Conservation (phyloP, 2,797 vertebrate species). For the Eupleurogrammus muticus region DNA sequence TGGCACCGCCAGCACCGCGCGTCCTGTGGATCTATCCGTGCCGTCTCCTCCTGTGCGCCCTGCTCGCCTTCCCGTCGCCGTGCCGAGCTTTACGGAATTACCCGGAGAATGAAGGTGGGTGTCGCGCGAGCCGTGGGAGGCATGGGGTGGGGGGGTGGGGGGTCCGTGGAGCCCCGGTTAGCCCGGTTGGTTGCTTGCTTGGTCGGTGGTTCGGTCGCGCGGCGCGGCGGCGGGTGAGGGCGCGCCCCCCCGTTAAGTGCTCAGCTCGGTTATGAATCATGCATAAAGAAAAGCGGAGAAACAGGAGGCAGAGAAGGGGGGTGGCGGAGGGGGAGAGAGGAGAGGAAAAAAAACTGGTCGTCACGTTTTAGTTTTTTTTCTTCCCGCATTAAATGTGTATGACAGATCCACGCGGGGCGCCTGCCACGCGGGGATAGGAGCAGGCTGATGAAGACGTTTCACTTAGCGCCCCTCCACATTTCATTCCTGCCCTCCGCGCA, state of each 20-base stretch:
- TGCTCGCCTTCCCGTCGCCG: constrained; percentile 74
- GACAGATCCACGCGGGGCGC: constrained; percentile 47
- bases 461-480: constrained; percentile 44
- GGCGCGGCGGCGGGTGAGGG: constrained; percentile 36
- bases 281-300: constrained; percentile 58
- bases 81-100: constrained; percentile 84
- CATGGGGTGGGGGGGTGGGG: too few relatives aligned
- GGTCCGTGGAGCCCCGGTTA: too few relatives aligned
- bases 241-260: constrained; percentile 66
- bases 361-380: constrained; percentile 69
- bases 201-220: constrained; percentile 36
- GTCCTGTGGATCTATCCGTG: constrained; percentile 86
- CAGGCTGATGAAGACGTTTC: constrained; percentile 37
- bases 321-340: neutral
- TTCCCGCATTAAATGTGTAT: constrained; percentile 76
- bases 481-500: constrained; percentile 8
- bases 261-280: constrained; percentile 76
- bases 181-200: too few relatives aligned
- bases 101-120: constrained; percentile 88
- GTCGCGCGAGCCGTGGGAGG: neutral
- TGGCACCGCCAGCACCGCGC: constrained; percentile 79
- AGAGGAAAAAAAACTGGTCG: constrained; percentile 45
- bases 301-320: too few relatives aligned
- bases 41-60: constrained; percentile 70
- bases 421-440: constrained; percentile 45